A percentile compares a stretch with the other conserved stretches of the same genome.
phyloP scores from a whole-genome alignment of 1,140 invertebrate species.

The Trachymyrmex septentrionalis region DNA sequence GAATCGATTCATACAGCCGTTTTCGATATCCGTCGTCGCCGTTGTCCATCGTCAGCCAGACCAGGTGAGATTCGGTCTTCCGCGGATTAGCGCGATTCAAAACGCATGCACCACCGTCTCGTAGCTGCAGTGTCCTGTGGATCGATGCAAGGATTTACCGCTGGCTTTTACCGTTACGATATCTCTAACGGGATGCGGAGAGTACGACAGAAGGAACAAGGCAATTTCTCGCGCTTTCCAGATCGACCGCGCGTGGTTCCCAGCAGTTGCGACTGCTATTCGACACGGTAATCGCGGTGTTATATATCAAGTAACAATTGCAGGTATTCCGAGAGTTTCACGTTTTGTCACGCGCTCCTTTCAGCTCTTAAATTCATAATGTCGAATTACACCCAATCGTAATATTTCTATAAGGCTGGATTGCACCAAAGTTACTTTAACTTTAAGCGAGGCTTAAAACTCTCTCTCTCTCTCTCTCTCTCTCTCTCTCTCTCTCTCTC shows the following conservation, averaged over 20 bases:
- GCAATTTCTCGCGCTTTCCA: slow-evolving; percentile 71
- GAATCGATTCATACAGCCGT: not conserved
- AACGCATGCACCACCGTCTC: not conserved
- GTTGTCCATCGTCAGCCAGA: not conserved
- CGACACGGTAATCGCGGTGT: not conserved
- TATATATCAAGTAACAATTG: slow-evolving; percentile 8
- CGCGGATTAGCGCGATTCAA: slow-evolving; percentile 39
- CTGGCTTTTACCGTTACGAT: slow-evolving; percentile 78
- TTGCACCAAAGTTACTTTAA: no score
- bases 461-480: no score
- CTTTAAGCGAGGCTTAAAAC: no score
- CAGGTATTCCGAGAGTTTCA: not conserved
- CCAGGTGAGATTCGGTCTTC: not conserved
- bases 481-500: no score
- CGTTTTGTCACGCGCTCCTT: not conserved
- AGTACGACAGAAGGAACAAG: slow-evolving; percentile 69
- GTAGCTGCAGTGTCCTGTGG: slow-evolving; percentile 58
- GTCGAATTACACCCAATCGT: no score
- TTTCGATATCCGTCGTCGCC: not conserved
- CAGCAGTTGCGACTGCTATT: slow-evolving; percentile 2
- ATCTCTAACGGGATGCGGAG: slow-evolving; percentile 79
- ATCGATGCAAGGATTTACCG: slow-evolving; percentile 76
- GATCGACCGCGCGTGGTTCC: slow-evolving; percentile 54
- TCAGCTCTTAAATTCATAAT: no score
- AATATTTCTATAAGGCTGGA: no score